Conservation (phyloP, 2,888 invertebrate genomes). For the Branchipolynoe longqiensis region DNA sequence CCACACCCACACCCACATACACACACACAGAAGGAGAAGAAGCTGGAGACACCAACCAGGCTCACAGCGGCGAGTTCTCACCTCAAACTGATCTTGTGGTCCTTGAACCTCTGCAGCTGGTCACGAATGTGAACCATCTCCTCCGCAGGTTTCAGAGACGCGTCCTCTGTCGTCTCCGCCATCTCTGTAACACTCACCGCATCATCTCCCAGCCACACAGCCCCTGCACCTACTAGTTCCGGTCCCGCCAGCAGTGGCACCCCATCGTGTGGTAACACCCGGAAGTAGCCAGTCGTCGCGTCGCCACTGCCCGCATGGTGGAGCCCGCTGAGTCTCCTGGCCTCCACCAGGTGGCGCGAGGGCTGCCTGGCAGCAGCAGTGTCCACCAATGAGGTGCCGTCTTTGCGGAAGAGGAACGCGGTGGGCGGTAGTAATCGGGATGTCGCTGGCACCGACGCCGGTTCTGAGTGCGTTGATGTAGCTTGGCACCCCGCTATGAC, state of each 20-base stretch:
- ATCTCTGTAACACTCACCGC: conserved; percentile 1
- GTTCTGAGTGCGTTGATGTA: too few species aligned
- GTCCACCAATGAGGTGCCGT: background rate
- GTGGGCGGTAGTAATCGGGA: conserved; percentile 7
- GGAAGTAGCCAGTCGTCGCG: background rate
- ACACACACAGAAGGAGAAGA: too few species aligned
- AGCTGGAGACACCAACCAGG: too few species aligned
- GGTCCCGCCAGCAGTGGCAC: background rate
- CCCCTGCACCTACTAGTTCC: background rate
- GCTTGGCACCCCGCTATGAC: too few species aligned
- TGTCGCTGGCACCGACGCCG: too few species aligned
- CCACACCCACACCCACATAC: too few species aligned
- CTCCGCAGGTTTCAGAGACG: conserved; percentile 40
- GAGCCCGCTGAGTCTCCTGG: too few species aligned
- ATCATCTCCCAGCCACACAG: background rate
- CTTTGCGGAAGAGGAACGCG: conserved; percentile 9
- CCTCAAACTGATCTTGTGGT: conserved; percentile 35
- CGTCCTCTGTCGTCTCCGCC: background rate
- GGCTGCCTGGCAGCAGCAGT: background rate
- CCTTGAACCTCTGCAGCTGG: conserved; percentile 11
- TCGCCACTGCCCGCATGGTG: background rate
- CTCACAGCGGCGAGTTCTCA: background rate
- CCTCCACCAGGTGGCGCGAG: too few species aligned
- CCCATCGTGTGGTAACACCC: background rate
- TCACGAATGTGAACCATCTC: conserved; percentile 57